phyloP scores from a whole-genome alignment of 2,797 vertebrate genomes.

The Apogon hyalosoma region DNA sequence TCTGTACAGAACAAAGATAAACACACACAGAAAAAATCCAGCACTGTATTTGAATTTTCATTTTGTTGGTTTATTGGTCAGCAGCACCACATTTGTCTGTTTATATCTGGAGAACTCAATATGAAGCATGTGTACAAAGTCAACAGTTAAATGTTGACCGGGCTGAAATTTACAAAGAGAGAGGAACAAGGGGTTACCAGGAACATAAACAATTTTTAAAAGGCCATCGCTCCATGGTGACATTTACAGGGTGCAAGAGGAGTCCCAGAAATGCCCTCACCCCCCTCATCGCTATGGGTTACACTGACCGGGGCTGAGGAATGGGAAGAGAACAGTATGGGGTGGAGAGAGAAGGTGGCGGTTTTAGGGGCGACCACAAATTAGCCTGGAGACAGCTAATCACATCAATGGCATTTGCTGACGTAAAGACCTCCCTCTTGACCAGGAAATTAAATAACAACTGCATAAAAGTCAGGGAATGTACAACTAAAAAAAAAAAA shows the following conservation, averaged over 20 bases:
- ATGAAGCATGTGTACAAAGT: constrained; percentile 37
- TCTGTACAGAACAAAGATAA: not conserved
- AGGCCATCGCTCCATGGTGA: constrained; percentile 76
- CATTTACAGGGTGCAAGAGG: constrained; percentile 80
- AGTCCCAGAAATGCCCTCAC: constrained; percentile 52
- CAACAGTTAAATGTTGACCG: constrained; percentile 68
- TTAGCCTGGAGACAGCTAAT: constrained; percentile 72
- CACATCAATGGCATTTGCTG: constrained; percentile 73
- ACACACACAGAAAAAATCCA: constrained; percentile 6
- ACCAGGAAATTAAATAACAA: constrained; percentile 31
- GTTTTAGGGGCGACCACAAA: constrained; percentile 55
- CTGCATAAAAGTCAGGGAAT: constrained; percentile 7
- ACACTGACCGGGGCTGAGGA: constrained; percentile 77
- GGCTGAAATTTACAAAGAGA: constrained; percentile 61
- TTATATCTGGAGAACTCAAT: constrained; percentile 21
- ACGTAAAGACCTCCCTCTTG: constrained; percentile 67
- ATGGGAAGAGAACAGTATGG: constrained; percentile 77
- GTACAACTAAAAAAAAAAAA: not conserved
- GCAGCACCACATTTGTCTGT: constrained; percentile 18
- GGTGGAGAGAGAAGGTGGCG: constrained; percentile 65
- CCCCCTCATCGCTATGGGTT: constrained; percentile 80
- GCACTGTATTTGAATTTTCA: constrained; percentile 18
- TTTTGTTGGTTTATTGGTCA: constrained; percentile 8
- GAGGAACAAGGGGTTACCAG: constrained; percentile 58
- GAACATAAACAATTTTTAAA: constrained; percentile 80